Evolutionary conservation across 2,797 vertebrate species (phyloP), one percentile per base, ranked within the genome.

Genomic region (Microctenopoma lineatum): DNA sequence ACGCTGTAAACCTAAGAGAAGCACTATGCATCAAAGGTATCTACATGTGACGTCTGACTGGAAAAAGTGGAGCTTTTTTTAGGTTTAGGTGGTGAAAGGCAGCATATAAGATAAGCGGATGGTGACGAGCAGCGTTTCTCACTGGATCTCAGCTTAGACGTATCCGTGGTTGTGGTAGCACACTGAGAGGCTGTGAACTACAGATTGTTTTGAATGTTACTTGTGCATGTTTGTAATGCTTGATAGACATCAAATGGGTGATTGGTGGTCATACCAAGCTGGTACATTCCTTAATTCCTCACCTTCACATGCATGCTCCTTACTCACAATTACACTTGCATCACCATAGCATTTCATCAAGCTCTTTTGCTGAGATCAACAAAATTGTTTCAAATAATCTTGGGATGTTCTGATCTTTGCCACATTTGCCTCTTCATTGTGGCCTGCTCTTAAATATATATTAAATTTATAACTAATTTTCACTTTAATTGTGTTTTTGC

Each of bases 321-420:
- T 65, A 70, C 68, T 44, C 44, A 26, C 50, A 68, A 25, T 50
- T 48, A 39, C 29, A 38, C 53, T 58, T 44, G 27, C 83, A 79
- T 87, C 61, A 60, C 42, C 84, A 83, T 70, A 16, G 46, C 82
- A 74, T 81, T 73, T 21, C 76, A 75, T 82, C 41, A 55, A 51
- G n/a, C 51, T 69, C 44, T 52, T 70, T 29, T 73, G 48, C 60
- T 71, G 42, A 79, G 53, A 60, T 64, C n/a, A 60, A 64, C 15
- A 57, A 7, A 59, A 26, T 11, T 48, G 10, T 27, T 32, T 26
- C 7, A 53, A 45, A 66, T 45, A 25, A 60, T 38, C 36, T 47
- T 46, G 60, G 71, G 34, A 58, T 57, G 11, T 36, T 56, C 29
- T 16, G 4, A 55, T 36, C 38, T 48, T 18, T 44, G 3, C 39